Evolutionary conservation across 35 echinoderm and acorn worm genomes (phyloP).

Genomic region (Diadema setosum): DNA sequence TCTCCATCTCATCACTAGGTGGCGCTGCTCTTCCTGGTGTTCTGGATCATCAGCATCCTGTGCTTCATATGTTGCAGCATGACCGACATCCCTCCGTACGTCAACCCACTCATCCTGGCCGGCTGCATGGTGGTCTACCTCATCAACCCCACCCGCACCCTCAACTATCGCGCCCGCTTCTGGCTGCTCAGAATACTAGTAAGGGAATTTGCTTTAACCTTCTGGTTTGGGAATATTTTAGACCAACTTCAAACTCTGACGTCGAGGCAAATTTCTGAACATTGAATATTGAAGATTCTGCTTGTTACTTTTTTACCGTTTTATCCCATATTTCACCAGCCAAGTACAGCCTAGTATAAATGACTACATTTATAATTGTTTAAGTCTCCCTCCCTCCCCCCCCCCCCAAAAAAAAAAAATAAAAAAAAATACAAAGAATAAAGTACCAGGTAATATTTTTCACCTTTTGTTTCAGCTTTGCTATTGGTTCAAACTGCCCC

Average conservation of each 20-base stretch:
- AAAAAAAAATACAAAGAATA: too few relatives aligned
- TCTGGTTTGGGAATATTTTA: not conserved
- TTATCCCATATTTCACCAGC: too few relatives aligned
- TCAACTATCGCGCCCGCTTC: slow-evolving; percentile 79
- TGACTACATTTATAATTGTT: not conserved
- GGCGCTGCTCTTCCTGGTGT: slow-evolving; percentile 81
- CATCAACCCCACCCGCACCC: slow-evolving; percentile 79
- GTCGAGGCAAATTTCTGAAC: not conserved
- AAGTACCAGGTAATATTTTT: too few relatives aligned
- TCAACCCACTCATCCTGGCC: slow-evolving; percentile 75
- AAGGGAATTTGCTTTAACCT: slow-evolving; percentile 22
- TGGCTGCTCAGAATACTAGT: slow-evolving; percentile 94
- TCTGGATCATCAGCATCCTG: slow-evolving; percentile 84
- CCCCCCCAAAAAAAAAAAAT: too few relatives aligned
- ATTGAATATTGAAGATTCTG: too few relatives aligned
- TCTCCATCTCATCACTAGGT: slow-evolving; percentile 58
- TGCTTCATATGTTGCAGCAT: slow-evolving; percentile 60
- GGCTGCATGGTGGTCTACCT: slow-evolving; percentile 71
- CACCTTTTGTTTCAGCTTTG: too few relatives aligned
- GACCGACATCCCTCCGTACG: slow-evolving; percentile 30
- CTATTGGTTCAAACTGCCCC: too few relatives aligned
- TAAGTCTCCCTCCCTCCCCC: not conserved
- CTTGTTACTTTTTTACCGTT: too few relatives aligned
- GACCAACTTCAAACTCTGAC: too few relatives aligned
- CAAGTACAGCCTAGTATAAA: not conserved